A percentile compares a stretch with the other conserved stretches of the same genome.
These are phyloP conservation scores for Galerucella pusilla DNA, from an alignment of 2,888 invertebrate species.

Conservation along the genomic window DNA sequence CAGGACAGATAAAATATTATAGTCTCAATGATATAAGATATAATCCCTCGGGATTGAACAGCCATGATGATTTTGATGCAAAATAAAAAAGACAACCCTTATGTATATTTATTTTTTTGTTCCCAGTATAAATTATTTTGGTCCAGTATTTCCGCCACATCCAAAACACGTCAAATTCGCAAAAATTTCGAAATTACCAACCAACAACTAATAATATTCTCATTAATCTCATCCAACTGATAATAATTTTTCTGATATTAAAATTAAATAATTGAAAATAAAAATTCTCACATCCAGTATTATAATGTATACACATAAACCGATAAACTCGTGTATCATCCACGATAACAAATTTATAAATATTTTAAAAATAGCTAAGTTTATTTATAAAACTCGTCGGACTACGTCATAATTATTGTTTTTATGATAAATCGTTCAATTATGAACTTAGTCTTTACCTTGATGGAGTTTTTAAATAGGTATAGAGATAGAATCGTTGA, in stretches of 20 bases:
- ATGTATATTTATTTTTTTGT: no score
- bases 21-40: no score
- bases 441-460: conserved; percentile 41
- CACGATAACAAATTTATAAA: conserved; percentile 44
- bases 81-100: no score
- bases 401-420: conserved; percentile 42
- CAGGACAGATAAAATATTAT: no score
- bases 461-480: conserved; percentile 32
- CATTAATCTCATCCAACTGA: not conserved
- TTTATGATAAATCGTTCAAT: conserved; percentile 45
- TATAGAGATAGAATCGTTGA: not conserved
- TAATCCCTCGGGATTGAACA: no score
- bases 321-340: conserved; percentile 38
- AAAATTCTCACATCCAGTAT: not conserved
- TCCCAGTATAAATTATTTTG: no score
- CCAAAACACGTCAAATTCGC: no score
- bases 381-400: conserved; percentile 42
- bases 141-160: no score
- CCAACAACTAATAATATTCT: not conserved
- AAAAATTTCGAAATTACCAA: not conserved
- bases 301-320: not conserved
- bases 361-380: conserved; percentile 43
- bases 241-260: not conserved
- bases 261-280: conserved; percentile 5
- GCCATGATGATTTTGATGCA: no score